Percentiles rank a stretch among this genome's conserved stretches.
phyloP scores from a whole-genome alignment of 1,140 invertebrate genomes.

The Hycleus phaleratus region DNA sequence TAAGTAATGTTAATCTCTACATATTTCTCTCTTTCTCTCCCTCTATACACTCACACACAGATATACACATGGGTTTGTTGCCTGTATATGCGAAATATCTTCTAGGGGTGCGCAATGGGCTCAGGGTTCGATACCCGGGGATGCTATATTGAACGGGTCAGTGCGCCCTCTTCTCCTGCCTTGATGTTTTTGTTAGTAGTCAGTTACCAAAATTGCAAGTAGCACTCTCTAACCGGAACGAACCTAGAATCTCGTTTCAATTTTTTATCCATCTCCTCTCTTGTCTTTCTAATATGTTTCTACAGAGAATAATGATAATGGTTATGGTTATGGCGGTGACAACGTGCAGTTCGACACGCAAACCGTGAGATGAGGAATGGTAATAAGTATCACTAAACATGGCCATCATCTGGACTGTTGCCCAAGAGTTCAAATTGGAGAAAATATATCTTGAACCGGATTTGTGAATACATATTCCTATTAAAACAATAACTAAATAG shows the following conservation, averaged over 20 bases:
- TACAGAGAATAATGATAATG: not conserved
- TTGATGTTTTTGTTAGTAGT: not conserved
- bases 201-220: not conserved
- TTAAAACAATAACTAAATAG: no score
- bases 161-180: not conserved
- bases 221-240: no score
- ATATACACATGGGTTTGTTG: not conserved
- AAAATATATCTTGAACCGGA: no score
- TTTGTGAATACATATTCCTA: no score
- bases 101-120: not conserved
- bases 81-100: not conserved
- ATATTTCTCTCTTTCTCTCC: not conserved
- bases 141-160: slow-evolving; percentile 12
- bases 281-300: no score
- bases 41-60: not conserved
- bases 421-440: no score
- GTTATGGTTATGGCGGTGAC: not conserved
- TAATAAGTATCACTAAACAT: no score
- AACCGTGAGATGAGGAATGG: no score
- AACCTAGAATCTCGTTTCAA: not conserved
- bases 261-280: no score
- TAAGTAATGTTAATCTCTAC: not conserved
- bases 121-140: slow-evolving; percentile 10
- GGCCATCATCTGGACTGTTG: no score
- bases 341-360: no score